Evolutionary conservation across 2,888 invertebrate species (phyloP).

Genomic region (Stramonita haemastoma): DNA sequence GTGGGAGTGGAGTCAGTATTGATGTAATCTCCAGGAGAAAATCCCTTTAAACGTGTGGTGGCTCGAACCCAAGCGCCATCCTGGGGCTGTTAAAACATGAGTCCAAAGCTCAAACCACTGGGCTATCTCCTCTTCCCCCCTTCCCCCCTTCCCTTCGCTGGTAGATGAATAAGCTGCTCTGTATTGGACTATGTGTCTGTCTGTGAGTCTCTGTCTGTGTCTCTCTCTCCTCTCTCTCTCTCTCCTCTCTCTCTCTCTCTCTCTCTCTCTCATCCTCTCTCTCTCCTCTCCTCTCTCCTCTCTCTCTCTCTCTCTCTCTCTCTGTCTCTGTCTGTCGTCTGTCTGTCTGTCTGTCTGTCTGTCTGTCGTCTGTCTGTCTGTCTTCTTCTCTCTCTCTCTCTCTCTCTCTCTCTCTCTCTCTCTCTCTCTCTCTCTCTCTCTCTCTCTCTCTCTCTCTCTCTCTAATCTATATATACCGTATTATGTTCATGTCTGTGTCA

Average conservation of each 20-base stretch:
- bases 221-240: not conserved
- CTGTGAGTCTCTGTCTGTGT: not conserved
- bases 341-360: conserved; percentile 22
- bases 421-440: conserved; percentile 4
- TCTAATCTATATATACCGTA: too few relatives aligned
- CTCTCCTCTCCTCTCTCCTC: not conserved
- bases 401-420: not conserved
- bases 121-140: too few relatives aligned
- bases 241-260: not conserved
- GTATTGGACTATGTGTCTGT: not conserved
- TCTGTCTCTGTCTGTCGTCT: conserved; percentile 4
- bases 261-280: not conserved
- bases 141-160: too few relatives aligned
- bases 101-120: too few relatives aligned
- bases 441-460: conserved; percentile 20
- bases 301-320: not conserved
- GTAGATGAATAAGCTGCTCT: not conserved
- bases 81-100: too few relatives aligned
- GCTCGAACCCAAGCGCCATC: too few relatives aligned
- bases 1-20: too few relatives aligned
- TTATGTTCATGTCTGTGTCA: too few relatives aligned
- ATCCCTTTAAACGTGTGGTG: too few relatives aligned
- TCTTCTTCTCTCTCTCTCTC: not conserved
- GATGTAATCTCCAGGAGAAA: too few relatives aligned
- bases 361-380: not conserved